Percentiles rank a stretch among this genome's conserved stretches.
Conservation (phyloP, 2,797 vertebrate genomes). For the Mormyrops boulengeri region DNA sequence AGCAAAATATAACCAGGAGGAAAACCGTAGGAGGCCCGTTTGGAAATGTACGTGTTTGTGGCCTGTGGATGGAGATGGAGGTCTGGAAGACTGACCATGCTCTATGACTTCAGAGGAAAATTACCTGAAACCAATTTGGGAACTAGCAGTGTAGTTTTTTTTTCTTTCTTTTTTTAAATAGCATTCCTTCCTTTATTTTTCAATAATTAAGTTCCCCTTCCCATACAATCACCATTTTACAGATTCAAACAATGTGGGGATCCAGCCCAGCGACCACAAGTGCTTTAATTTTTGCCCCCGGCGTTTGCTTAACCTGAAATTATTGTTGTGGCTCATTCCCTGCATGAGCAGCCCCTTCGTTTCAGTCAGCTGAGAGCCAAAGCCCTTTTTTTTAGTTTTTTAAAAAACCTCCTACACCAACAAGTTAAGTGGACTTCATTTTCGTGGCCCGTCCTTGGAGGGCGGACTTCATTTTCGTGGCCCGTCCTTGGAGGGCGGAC, state of each 20-base stretch:
- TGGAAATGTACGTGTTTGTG: background rate
- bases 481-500: background rate
- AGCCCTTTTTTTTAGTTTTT: conserved; percentile 3
- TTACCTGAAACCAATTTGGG: conserved; percentile 5
- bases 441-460: background rate
- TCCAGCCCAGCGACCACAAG: background rate
- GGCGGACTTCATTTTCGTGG: background rate
- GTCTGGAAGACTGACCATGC: background rate
- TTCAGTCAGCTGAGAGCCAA: conserved; percentile 17
- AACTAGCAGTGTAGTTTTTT: background rate
- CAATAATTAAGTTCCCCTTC: background rate
- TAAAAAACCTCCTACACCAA: background rate
- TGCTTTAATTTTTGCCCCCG: background rate
- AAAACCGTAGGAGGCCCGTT: background rate
- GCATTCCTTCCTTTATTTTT: background rate
- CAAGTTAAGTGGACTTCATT: background rate
- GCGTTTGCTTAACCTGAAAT: background rate
- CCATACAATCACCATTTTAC: background rate
- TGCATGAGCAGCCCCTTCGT: background rate
- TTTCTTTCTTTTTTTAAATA: background rate
- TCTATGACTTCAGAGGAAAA: background rate
- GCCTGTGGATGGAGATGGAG: background rate
- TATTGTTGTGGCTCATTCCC: background rate
- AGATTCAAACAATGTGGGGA: background rate
- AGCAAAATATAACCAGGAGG: background rate